Evolutionary conservation across 1,140 invertebrate species (phyloP), one percentile per base, ranked within the genome.

Genomic region (Drosophila sucinea): DNA sequence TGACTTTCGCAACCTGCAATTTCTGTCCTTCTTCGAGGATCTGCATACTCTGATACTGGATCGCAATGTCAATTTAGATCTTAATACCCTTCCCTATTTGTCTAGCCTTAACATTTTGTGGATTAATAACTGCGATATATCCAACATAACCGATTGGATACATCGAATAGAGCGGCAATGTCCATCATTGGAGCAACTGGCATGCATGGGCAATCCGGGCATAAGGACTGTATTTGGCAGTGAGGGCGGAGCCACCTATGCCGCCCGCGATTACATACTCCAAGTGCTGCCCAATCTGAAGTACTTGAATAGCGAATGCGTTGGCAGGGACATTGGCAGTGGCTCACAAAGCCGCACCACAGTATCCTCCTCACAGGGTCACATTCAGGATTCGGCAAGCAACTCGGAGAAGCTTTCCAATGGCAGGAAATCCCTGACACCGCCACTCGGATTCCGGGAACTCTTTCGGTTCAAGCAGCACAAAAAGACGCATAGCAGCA

Each of bases 51-150:
- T 92, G 7, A 91, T 92, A 4, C 25, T 92, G 67, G 91, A 92
- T 60, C 79, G 82, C 29, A 92, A 92, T 51, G 72, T 63, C 1
- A 75, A 79, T 47, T 68, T 91, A 29, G 85, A 92, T 56, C 73
- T 87, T 2, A 91, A 90, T 8, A 87, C 90, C 0, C 64, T 92
- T 7, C 90, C 90, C 1, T 91, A 86, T 55, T 67, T 91, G 62
- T 73, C 82, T n/a, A 87, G 81, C 41, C 30, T 91, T 0, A 81
- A 77, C 47, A 92, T 92, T 27, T 65, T 92, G 54, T 92, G 89
- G 90, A 90, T 92, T 17, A 92, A 92, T 70, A 92, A 92, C 54
- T 92, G 90, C 68, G 77, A 91, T 41, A 91, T 92, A 30, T 74
- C 61, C 29, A 91, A 90, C 41, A 73, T 91, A 44, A 78, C 80